Conservation (phyloP, 2,888 invertebrate genomes). For the Magallana nippona region DNA sequence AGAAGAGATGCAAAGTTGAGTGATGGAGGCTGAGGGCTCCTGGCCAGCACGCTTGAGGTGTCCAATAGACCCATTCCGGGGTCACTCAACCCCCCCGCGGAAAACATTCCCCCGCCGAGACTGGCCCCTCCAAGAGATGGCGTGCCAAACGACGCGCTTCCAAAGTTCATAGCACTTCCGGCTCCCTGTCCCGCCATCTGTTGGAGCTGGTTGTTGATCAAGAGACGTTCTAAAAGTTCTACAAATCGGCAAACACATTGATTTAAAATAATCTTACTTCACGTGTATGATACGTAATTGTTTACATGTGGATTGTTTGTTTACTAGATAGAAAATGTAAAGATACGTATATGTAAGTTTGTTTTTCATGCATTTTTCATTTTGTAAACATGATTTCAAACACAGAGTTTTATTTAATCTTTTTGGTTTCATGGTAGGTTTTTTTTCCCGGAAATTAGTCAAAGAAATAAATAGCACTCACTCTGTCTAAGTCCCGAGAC, state of each 20-base stretch:
- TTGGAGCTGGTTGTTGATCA: conserved; percentile 37
- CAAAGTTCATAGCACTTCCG: not conserved
- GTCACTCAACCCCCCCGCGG: not conserved
- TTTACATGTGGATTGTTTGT: no score
- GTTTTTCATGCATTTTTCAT: no score
- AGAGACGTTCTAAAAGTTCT: conserved; percentile 37
- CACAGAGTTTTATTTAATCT: no score
- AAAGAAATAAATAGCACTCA: not conserved
- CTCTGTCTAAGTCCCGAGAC: conserved; percentile 18
- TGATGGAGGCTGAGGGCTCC: not conserved
- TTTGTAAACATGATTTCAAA: no score
- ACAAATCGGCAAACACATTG: not conserved
- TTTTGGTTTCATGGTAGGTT: no score
- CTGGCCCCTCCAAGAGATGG: not conserved
- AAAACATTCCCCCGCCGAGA: not conserved
- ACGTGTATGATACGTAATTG: no score
- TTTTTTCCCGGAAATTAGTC: no score
- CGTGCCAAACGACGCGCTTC: not conserved
- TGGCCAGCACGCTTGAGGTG: not conserved
- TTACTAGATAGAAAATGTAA: no score
- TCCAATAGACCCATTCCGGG: not conserved
- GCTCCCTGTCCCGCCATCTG: not conserved
- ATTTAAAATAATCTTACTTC: no score
- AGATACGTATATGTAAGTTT: not conserved
- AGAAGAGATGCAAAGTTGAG: not conserved